These are phyloP conservation scores for Notechis scutatus DNA, from an alignment of 2,113 vertebrate species.

Conservation along the genomic window DNA sequence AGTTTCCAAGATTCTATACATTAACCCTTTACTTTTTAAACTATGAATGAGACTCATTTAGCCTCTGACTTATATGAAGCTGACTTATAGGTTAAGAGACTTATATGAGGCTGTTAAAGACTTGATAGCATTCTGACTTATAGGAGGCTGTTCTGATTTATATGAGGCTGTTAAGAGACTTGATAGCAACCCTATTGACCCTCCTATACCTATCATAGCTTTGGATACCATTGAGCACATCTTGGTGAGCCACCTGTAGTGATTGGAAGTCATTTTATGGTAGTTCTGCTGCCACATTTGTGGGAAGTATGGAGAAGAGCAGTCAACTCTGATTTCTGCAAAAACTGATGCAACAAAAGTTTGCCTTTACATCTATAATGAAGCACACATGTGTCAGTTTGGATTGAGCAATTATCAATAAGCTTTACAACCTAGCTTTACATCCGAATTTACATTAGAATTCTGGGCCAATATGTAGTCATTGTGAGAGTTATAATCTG, in stretches of 20 bases:
- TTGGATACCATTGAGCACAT: background rate
- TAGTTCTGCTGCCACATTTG: background rate
- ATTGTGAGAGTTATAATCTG: background rate
- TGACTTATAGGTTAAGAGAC: no score
- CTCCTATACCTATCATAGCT: background rate
- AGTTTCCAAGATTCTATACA: background rate
- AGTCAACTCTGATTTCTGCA: background rate
- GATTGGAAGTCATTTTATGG: background rate
- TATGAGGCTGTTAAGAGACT: background rate
- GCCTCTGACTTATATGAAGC: background rate
- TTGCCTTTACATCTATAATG: background rate
- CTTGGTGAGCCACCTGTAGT: background rate
- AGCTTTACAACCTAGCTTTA: background rate
- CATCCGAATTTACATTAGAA: background rate
- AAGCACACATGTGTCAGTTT: background rate
- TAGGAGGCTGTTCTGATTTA: background rate
- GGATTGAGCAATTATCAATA: background rate
- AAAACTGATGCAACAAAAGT: background rate
- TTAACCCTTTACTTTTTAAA: background rate
- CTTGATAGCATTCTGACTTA: background rate
- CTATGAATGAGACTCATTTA: background rate
- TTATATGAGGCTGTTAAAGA: no score
- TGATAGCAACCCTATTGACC: background rate
- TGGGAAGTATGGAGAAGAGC: background rate
- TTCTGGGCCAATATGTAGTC: background rate